A percentile compares a stretch with the other conserved stretches of the same genome.
These are phyloP conservation scores for Perodicticus potto DNA, from an alignment of 2,797 vertebrate species.

Conservation along the genomic window DNA sequence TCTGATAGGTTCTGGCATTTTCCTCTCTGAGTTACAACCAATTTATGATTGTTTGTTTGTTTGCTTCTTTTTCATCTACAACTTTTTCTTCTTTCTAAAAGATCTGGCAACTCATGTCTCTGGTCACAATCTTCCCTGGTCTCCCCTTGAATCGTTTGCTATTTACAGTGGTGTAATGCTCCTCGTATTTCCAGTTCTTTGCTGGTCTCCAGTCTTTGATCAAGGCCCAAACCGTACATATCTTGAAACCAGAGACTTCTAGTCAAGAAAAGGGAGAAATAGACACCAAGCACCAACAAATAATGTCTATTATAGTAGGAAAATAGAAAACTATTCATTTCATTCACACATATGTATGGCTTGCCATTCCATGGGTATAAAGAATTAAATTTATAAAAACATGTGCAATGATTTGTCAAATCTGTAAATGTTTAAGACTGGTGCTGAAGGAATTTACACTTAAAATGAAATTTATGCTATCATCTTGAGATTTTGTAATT, in stretches of 20 bases:
- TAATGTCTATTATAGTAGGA: not conserved
- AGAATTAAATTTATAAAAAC: not conserved
- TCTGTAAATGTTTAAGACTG: not conserved
- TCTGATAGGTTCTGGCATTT: no score
- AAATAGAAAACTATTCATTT: not conserved
- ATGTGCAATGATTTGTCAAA: not conserved
- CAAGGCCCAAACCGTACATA: not conserved
- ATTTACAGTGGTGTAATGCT: not conserved
- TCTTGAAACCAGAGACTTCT: not conserved
- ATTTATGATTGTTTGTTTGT: no score
- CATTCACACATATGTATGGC: rapidly evolving
- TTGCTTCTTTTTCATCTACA: no score
- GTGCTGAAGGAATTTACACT: not conserved
- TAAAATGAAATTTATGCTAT: not conserved
- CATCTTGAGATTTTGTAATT: not conserved
- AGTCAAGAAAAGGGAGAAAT: not conserved
- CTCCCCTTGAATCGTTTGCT: not conserved
- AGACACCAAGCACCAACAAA: rapidly evolving
- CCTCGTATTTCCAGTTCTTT: not conserved
- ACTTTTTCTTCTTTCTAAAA: no score
- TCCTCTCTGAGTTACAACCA: no score
- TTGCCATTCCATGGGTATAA: not conserved
- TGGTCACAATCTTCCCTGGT: no score
- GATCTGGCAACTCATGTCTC: no score
- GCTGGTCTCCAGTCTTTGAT: not conserved